A percentile compares a stretch with the other conserved stretches of the same genome.
Conservation (phyloP, 2,888 invertebrate genomes). For the Acronicta psi region DNA sequence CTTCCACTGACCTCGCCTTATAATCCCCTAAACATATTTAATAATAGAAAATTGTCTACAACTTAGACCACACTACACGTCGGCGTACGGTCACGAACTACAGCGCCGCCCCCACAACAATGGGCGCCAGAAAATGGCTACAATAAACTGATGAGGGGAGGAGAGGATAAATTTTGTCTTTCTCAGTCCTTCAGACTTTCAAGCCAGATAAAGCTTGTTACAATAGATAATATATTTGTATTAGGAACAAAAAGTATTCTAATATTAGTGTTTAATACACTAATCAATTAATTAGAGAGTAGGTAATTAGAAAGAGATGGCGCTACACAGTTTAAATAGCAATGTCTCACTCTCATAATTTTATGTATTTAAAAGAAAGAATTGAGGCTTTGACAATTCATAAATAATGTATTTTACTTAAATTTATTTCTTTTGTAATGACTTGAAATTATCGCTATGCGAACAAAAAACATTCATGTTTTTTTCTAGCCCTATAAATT, state of each 20-base stretch:
- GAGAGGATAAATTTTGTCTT: conserved; percentile 66
- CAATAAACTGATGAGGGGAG: conserved; percentile 65
- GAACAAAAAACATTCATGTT: too few species aligned
- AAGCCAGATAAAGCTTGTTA: conserved; percentile 30
- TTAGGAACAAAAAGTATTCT: neutral
- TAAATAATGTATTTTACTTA: too few species aligned
- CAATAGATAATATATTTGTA: neutral
- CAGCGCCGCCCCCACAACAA: conserved; percentile 57
- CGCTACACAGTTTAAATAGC: neutral
- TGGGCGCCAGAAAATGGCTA: conserved; percentile 68
- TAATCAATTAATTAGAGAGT: too few species aligned
- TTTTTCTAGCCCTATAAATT: too few species aligned
- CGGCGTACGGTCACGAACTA: conserved; percentile 60
- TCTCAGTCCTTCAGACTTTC: conserved; percentile 52
- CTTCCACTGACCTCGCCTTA: too few species aligned
- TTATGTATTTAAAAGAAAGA: neutral
- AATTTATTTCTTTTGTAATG: too few species aligned
- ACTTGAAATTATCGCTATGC: too few species aligned
- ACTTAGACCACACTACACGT: conserved; percentile 34
- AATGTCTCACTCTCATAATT: neutral
- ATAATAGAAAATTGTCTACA: conserved; percentile 2
- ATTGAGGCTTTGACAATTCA: neutral
- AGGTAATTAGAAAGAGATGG: neutral
- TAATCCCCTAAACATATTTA: neutral
- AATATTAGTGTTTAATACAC: too few species aligned